Base-by-base conservation (phyloP, 2,113 vertebrate genomes). In the Drymodes brunneopygia region DNA sequence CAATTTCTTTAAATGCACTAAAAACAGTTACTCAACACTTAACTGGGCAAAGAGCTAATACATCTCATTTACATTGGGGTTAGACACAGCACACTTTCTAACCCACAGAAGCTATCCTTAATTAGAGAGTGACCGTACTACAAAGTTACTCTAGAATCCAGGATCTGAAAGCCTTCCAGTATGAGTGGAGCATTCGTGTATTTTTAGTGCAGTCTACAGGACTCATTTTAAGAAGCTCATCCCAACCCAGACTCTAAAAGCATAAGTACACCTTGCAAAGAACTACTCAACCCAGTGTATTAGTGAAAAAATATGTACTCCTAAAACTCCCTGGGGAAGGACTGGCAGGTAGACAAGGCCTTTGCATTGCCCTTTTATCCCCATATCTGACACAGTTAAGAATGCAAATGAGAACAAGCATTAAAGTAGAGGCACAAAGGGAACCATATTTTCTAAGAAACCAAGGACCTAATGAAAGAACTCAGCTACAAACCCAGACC, bases 211-310 rank as follows among this genome's bases (percentile, higher is more conserved):
- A 65, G 29, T n/a, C 58, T 53, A 17, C 12, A 44, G 60, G 40
- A 56, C 22, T 62, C 27, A 47, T 65, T 80, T 80, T 50, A 70
- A 79, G 33, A 45, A 38, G 9, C 44, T 78, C 47, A 88, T 50
- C 23, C 29, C 36, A 91, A n/a, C 11, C 7, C 2, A 4, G 38
- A 27, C 27, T 72, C 60, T 42, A 44, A 69, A 69, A 80, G 51
- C 24, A 5, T 15, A 13, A 0, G 1, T 24, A 35, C n/a, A 77
- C n/a, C 24, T n/a, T 10, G 29, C 47, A 71, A 29, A 36, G 24
- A 78, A 33, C 29, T 57, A 38, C 31, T 58, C 47, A 36, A 4
- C 31, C 18, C 16, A 48, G 16, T 3, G 19, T 19, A 12, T 12
- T 33, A 56, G 27, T 35, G 56, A 84, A 47, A 80, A 82, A 69